A percentile compares a stretch with the other conserved stretches of the same genome.
phyloP scores from a whole-genome alignment of 2,888 invertebrate species.

The Hemicrepidius hirtus region DNA sequence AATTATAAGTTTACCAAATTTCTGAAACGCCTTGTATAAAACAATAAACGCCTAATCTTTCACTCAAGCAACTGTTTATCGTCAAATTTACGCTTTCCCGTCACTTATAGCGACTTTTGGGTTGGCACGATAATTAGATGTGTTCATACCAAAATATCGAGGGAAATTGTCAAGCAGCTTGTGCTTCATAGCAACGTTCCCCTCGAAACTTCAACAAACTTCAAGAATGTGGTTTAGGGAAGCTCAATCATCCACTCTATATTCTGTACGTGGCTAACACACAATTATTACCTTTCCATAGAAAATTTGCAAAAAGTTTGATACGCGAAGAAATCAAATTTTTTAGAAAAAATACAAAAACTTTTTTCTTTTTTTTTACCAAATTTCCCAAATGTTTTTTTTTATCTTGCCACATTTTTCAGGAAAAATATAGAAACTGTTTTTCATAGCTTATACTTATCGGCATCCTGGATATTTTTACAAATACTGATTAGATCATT shows the following conservation, averaged over 20 bases:
- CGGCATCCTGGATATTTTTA: neutral
- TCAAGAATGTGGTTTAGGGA: slow-evolving; percentile 6
- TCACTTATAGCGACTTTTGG: slow-evolving; percentile 13
- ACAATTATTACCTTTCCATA: slow-evolving; percentile 14
- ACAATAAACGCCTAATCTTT: too few species aligned
- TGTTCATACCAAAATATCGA: slow-evolving; percentile 18
- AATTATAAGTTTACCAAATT: too few species aligned
- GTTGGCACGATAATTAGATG: slow-evolving; percentile 22
- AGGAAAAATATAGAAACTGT: neutral
- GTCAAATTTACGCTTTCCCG: neutral
- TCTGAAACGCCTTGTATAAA: too few species aligned
- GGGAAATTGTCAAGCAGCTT: slow-evolving; percentile 11
- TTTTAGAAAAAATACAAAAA: neutral
- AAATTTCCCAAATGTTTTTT: too few species aligned
- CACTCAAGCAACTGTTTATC: neutral
- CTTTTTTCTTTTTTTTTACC: too few species aligned
- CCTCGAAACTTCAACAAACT: slow-evolving; percentile 4
- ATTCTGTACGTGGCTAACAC: slow-evolving; percentile 16
- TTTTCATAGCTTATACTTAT: too few species aligned
- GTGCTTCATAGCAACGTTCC: slow-evolving; percentile 2
- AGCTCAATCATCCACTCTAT: slow-evolving; percentile 26
- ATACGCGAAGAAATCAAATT: neutral
- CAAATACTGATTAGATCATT: slow-evolving; percentile 18
- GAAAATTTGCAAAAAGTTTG: slow-evolving; percentile 6
- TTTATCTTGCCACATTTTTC: too few species aligned